Evolutionary conservation across 2,113 vertebrate species (phyloP), one percentile per base, ranked within the genome.

Genomic region (Apus apus): DNA sequence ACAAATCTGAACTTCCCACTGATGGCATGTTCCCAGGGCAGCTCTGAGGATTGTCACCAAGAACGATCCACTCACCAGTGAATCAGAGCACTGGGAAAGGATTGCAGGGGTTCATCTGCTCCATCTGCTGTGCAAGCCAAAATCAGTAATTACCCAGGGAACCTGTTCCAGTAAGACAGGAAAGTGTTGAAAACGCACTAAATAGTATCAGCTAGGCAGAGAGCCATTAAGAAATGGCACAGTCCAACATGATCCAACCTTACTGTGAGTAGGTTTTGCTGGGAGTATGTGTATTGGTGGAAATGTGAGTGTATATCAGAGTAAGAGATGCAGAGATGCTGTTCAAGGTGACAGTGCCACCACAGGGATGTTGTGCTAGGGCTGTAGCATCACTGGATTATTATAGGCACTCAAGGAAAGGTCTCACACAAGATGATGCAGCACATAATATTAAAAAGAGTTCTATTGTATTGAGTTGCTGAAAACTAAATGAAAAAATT

Each of bases 401-500:
- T 82, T 32, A 40, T 9, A 88, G n/a, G 54, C 70, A 57, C 76
- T 86, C 38, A 60, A 71, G 57, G 30, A 77, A 67, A 87, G 45
- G 25, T 54, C 58, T 92, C 4, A 1, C 64, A 79, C 45, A 64
- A 66, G 40, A 68, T 90, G 87, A 80, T 89, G 40, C 76, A 84
- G 65, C 60, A 56, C 0, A 2, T 40, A 89, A 70, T 82, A 94
- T 51, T 85, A 76, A 88, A 94, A 27, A 6, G 83, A 75, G 30
- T 83, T 90, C 74, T 93, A 76, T 85, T 93, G 62, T 76, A 79
- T 14, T 92, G 64, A 86, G 38, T 90, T 3, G 48, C 76, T 90
- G 93, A 96, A 93, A 95, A 89, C 50, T 12, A 92, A 96, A 91
- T 85, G 64, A 89, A 94, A 93, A 94, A 81, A 93, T 75, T 87